phyloP scores from a whole-genome alignment of 2,888 invertebrate species.

The Oeneis ivallda region DNA sequence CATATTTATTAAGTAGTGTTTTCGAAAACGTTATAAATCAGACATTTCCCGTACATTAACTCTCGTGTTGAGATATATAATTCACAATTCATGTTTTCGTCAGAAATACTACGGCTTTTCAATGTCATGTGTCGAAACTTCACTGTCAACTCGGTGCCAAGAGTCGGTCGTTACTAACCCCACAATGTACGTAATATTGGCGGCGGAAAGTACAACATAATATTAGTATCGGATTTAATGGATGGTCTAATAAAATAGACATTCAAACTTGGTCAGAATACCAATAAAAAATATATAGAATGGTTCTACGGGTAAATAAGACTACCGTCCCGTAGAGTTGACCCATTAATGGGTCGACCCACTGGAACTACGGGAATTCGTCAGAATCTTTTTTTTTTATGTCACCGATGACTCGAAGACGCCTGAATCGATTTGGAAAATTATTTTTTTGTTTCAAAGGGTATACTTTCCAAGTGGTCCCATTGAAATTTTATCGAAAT shows the following conservation, averaged over 20 bases:
- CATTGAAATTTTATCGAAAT: too few relatives aligned
- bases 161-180: constrained; percentile 41
- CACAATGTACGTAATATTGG: constrained; percentile 42
- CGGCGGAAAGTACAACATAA: constrained; percentile 21
- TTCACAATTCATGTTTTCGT: constrained; percentile 16
- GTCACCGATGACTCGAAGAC: too few relatives aligned
- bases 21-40: too few relatives aligned
- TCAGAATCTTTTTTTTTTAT: too few relatives aligned
- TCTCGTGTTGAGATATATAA: background rate
- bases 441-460: too few relatives aligned
- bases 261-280: background rate
- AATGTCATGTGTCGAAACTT: constrained; percentile 49
- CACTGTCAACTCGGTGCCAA: constrained; percentile 52
- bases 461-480: too few relatives aligned
- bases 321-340: too few relatives aligned
- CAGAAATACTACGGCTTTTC: constrained; percentile 26
- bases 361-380: too few relatives aligned
- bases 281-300: background rate
- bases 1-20: too few relatives aligned
- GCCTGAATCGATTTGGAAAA: too few relatives aligned
- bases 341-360: too few relatives aligned
- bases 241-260: background rate
- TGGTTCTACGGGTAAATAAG: too few relatives aligned
- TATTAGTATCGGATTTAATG: constrained; percentile 14
- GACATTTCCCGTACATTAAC: background rate